phyloP scores from a whole-genome alignment of 2,113 vertebrate species.

The Chamaea fasciata region DNA sequence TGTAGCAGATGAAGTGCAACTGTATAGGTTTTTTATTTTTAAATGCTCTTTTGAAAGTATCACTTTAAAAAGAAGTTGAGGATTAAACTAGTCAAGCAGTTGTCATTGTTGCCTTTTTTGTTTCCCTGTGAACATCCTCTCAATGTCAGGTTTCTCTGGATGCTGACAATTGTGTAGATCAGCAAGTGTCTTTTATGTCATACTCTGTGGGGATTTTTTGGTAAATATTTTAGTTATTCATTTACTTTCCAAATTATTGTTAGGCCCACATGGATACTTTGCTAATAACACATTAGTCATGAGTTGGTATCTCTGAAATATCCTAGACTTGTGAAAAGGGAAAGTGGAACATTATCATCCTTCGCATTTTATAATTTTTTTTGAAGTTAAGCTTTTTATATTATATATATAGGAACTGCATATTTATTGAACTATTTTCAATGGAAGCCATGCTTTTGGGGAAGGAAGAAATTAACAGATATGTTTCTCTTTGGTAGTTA shows the following conservation, averaged over 20 bases:
- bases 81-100: neutral
- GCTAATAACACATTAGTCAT: no score
- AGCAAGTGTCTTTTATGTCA: neutral
- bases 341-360: neutral
- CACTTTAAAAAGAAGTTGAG: neutral
- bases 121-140: neutral
- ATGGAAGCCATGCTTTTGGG: neutral
- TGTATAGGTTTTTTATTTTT: neutral
- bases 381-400: neutral
- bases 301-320: neutral
- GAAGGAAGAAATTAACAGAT: neutral
- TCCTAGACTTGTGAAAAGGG: neutral
- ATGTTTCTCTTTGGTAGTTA: neutral
- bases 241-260: neutral
- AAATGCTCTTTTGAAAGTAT: neutral
- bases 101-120: neutral
- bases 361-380: neutral
- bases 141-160: neutral
- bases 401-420: neutral
- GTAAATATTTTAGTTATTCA: neutral
- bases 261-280: neutral
- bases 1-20: neutral
- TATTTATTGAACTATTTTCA: neutral
- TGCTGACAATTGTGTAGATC: neutral
- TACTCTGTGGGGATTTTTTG: neutral